A percentile compares a stretch with the other conserved stretches of the same genome.
These are phyloP conservation scores for Nomada fucata DNA, from an alignment of 2,888 invertebrate species.

Conservation along the genomic window DNA sequence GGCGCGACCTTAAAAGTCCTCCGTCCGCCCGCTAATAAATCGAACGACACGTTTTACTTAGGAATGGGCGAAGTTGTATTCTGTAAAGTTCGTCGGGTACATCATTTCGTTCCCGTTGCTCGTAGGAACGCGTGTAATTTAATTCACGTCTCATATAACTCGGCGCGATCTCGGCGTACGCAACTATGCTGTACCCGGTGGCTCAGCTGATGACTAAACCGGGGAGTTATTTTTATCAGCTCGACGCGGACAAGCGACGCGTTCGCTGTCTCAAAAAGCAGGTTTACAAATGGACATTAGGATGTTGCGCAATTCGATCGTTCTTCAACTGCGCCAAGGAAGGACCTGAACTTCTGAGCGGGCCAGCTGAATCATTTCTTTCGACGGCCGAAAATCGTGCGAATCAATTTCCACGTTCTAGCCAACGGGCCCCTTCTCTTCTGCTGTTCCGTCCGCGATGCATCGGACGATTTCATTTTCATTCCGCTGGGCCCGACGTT, in stretches of 20 bases:
- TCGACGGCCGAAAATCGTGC: conserved; percentile 65
- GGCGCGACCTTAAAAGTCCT: background rate
- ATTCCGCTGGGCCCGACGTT: no score
- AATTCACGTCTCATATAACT: conserved; percentile 47
- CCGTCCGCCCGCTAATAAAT: background rate
- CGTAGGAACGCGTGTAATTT: conserved; percentile 50
- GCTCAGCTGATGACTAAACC: conserved; percentile 45
- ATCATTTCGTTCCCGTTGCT: conserved; percentile 20
- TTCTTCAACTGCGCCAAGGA: conserved; percentile 8
- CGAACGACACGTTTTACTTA: background rate
- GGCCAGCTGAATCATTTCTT: conserved; percentile 58
- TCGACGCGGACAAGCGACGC: conserved; percentile 37
- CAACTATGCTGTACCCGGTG: conserved; percentile 18
- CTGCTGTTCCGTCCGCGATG: conserved; percentile 32
- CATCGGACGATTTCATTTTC: background rate
- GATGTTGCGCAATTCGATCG: background rate
- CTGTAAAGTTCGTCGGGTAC: conserved; percentile 39
- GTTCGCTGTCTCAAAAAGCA: conserved; percentile 46
- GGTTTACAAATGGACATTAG: conserved; percentile 26
- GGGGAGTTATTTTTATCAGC: conserved; percentile 66
- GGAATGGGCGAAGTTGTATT: conserved; percentile 50
- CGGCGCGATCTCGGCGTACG: conserved; percentile 25
- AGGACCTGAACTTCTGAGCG: background rate
- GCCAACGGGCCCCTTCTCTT: conserved; percentile 61
- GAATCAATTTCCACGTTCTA: conserved; percentile 70